These are phyloP conservation scores for Mionectes olivaceus DNA, from an alignment of 2,797 vertebrate species.

Conservation along the genomic window DNA sequence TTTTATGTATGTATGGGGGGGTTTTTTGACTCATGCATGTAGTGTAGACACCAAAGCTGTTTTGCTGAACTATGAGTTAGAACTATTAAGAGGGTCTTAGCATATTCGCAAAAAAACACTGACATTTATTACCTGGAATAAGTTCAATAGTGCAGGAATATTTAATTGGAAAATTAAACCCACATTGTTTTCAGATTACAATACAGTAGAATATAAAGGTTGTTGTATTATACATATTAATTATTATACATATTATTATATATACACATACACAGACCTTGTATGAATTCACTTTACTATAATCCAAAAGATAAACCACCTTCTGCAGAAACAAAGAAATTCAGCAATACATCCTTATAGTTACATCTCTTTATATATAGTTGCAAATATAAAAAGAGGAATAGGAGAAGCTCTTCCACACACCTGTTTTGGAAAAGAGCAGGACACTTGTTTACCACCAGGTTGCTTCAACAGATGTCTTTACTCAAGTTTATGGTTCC, in stretches of 20 bases:
- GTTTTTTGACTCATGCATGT: background rate
- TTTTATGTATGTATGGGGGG: accelerated
- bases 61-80: background rate
- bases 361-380: too few relatives aligned
- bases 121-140: background rate
- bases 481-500: background rate
- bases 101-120: background rate
- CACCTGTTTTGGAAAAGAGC: background rate
- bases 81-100: background rate
- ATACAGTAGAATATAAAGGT: background rate
- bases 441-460: background rate
- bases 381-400: background rate
- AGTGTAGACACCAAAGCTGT: background rate
- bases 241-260: background rate
- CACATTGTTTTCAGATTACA: background rate
- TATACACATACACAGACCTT: background rate
- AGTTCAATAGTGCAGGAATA: background rate
- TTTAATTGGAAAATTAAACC: background rate
- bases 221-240: too few relatives aligned
- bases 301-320: background rate
- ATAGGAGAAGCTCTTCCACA: background rate
- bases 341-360: background rate
- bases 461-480: background rate
- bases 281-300: background rate
- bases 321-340: background rate